Evolutionary conservation across 2,888 invertebrate species (phyloP).

Genomic region (Drosophila ochracea): DNA sequence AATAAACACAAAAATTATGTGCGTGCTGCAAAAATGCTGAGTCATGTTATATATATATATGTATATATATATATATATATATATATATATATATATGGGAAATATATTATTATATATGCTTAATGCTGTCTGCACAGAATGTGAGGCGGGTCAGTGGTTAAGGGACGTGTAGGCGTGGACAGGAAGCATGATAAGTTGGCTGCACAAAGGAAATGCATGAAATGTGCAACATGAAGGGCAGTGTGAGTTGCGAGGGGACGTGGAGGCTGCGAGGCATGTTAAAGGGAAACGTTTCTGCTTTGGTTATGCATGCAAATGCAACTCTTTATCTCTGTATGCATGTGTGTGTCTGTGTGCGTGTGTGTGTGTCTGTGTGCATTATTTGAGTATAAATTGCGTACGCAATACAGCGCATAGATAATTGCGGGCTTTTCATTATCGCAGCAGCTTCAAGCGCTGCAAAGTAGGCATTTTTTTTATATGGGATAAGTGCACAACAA

Average conservation of each 20-base stretch:
- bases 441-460: constrained; percentile 56
- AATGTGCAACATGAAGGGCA: constrained; percentile 67
- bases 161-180: constrained; percentile 47
- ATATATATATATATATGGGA: constrained; percentile 24
- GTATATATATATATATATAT: constrained; percentile 15
- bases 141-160: constrained; percentile 32
- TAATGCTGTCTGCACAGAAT: constrained; percentile 58
- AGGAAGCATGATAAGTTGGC: constrained; percentile 79
- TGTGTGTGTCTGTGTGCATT: constrained; percentile 25
- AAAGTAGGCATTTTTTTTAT: constrained; percentile 69
- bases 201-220: constrained; percentile 79
- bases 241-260: not conserved
- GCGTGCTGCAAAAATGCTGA: constrained; percentile 75
- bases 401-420: constrained; percentile 63
- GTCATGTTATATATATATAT: constrained; percentile 45
- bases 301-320: constrained; percentile 58
- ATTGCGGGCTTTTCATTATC: constrained; percentile 66
- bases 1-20: constrained; percentile 70
- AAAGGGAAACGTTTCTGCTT: constrained; percentile 48
- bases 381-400: constrained; percentile 55
- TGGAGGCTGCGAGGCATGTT: not conserved
- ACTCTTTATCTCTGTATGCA: constrained; percentile 11
- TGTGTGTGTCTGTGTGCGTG: not conserved
- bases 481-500: constrained; percentile 7
- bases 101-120: constrained; percentile 77